Evolutionary conservation across 2,113 vertebrate genomes (phyloP), one percentile per base, ranked within the genome.

Genomic region (Benitochromis conjunctus): DNA sequence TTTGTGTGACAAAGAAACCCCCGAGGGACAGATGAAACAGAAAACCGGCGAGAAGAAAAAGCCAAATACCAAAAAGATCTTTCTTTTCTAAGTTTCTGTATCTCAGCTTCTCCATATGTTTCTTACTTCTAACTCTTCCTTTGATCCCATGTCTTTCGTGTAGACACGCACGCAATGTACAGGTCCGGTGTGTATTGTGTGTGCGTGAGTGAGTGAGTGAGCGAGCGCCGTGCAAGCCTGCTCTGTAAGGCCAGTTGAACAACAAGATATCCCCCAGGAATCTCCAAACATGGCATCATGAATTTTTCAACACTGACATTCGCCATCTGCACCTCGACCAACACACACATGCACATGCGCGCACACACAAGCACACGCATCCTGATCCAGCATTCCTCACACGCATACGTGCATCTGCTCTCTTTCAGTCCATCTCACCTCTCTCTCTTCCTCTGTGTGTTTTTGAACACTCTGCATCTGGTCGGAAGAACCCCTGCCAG

Each of bases 281-380:
- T 94, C 90, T 93, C 92, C 92, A 90, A 95, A 95, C 95, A 95
- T 93, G 92, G 90, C 91, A 95, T 95, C 95, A 94, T 95, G 94
- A 94, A 95, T 95, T 95, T 95, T 95, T 95, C 92, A 96, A 88
- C 92, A 82, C 85, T 95, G 94, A 95, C 94, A 94, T 95, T 88
- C 79, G 76, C 92, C 82, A 92, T 94, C 94, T 95, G 93, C 92
- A 94, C 93, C 88, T 90, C 84, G 81, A 90, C 94, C 92, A 91
- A 56, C 86, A 74, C 62, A 71, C 77, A 53, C 69, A 58, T 48
- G 78, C 71, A 64, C 76, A 82, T 76, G 38, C 84, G 80, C 76
- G 76, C 86, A 31, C 26, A 4, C 85, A 84, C 79, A 51, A 71
- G 60, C 79, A 81, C 85, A 71, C 83, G 5, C 74, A 81, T 78